Percentiles rank a stretch among this genome's conserved stretches.
phyloP scores from a whole-genome alignment of 2,888 invertebrate genomes.

The Scaptomyza reducta region DNA sequence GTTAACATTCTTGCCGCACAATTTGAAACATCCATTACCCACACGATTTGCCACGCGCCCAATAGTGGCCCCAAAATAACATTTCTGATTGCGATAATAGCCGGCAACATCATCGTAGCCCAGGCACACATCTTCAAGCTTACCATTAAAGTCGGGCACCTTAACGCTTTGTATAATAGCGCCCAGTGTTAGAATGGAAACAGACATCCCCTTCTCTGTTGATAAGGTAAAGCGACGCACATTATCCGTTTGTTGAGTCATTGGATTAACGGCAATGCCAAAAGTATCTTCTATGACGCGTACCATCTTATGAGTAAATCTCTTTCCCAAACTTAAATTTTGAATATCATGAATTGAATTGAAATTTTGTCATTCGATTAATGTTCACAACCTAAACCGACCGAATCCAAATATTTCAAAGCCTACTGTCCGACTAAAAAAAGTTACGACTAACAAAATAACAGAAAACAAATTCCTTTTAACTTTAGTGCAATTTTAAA shows the following conservation, averaged over 20 bases:
- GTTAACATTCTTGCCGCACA: slow-evolving; percentile 88
- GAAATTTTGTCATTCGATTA: slow-evolving; percentile 11
- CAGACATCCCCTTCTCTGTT: slow-evolving; percentile 74
- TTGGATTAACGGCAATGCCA: slow-evolving; percentile 78
- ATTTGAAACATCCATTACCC: slow-evolving; percentile 88
- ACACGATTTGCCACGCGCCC: slow-evolving; percentile 95
- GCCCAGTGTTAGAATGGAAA: slow-evolving; percentile 88
- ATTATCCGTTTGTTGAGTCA: slow-evolving; percentile 68
- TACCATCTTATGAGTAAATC: slow-evolving; percentile 62
- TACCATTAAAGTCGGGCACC: slow-evolving; percentile 90
- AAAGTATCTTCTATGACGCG: slow-evolving; percentile 81
- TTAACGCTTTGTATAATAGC: slow-evolving; percentile 91
- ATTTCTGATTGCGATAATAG: slow-evolving; percentile 87
- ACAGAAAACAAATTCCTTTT: not conserved
- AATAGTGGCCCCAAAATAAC: slow-evolving; percentile 94
- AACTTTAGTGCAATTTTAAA: too few relatives aligned
- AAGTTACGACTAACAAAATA: not conserved
- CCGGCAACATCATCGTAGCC: slow-evolving; percentile 93
- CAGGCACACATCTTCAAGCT: slow-evolving; percentile 90
- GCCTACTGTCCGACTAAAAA: slow-evolving; percentile 27
- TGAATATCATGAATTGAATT: slow-evolving; percentile 25
- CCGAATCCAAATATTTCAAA: not conserved
- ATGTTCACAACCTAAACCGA: not conserved
- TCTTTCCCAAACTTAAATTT: slow-evolving; percentile 40
- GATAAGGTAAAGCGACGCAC: slow-evolving; percentile 79